Evolutionary conservation across 2,888 invertebrate species (phyloP), one percentile per base, ranked within the genome.

Genomic region (Rhagonycha lutea): DNA sequence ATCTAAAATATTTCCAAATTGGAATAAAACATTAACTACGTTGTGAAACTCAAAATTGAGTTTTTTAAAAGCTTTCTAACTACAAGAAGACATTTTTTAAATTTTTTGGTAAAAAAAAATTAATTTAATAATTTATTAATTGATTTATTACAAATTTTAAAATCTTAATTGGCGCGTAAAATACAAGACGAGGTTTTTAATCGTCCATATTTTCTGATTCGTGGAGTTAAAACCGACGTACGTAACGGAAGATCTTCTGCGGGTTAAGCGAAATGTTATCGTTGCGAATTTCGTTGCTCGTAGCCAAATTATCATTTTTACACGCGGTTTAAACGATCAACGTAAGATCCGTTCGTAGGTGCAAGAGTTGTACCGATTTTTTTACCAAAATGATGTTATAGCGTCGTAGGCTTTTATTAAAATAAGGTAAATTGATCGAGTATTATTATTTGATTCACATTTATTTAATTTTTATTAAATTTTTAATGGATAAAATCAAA

Each of bases 301-400:
- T 4, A 10, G 10, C 18, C 23, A 61, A 47, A 63, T 69, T 71
- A 73, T 77, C 69, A 72, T 76, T 74, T 76, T 74, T 76, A 74
- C 79, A 79, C 79, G 79, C 75, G 78, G 76, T 78, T 65, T 70
- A 67, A 73, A 71, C 63, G 24, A 65, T 24, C 63, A 65, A 78
- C 72, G 73, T 69, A 76, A 47, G 76, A 73, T 73, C 73, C 63
- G 61, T 68, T 69, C 18, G 68, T 72, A 69, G 74, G 72, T 69
- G 23, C 69, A 63, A 68, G 72, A 72, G 75, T 76, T 76, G 71
- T 18, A 60, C 47, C 23, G 69, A 77, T 79, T 74, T 61, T 70
- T 70, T 28, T 69, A 62, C 70, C 47, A 78, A 77, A 78, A 79
- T 79, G 77, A 67, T 61, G 68, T 77, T 80, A 72, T 73, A 69